Conservation (phyloP, 2,113 vertebrate species). For the Sinosuthora webbiana region DNA sequence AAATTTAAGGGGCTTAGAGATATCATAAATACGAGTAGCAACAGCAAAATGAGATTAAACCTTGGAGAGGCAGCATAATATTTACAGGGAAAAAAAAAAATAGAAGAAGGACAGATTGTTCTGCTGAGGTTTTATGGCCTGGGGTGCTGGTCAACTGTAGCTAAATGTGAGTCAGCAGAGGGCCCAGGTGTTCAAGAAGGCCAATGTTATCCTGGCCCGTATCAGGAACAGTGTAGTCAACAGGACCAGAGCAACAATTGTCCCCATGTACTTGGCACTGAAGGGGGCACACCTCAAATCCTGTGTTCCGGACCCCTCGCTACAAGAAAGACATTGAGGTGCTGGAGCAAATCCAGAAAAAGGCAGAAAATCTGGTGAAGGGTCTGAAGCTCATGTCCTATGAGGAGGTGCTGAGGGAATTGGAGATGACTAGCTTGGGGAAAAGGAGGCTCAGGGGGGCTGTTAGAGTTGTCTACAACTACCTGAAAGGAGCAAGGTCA, state of each 20-base stretch:
- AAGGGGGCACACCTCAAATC: neutral
- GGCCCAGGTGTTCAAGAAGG: no score
- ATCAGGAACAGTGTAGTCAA: neutral
- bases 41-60: neutral
- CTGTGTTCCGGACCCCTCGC: neutral
- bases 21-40: neutral
- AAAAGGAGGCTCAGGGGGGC: neutral
- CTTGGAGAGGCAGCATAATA: neutral
- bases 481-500: neutral
- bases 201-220: neutral
- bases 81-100: neutral
- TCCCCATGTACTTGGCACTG: fast-evolving
- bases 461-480: neutral
- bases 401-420: neutral
- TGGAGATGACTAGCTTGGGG: neutral
- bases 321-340: neutral
- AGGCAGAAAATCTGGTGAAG: neutral
- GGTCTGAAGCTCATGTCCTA: neutral
- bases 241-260: neutral
- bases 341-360: neutral
- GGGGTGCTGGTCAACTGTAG: neutral
- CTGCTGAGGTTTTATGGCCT: neutral
- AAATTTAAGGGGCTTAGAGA: neutral
- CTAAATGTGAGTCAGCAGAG: neutral
- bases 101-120: neutral